A percentile compares a stretch with the other conserved stretches of the same genome.
phyloP scores from a whole-genome alignment of 2,797 vertebrate genomes.

The Chrosomus eos region DNA sequence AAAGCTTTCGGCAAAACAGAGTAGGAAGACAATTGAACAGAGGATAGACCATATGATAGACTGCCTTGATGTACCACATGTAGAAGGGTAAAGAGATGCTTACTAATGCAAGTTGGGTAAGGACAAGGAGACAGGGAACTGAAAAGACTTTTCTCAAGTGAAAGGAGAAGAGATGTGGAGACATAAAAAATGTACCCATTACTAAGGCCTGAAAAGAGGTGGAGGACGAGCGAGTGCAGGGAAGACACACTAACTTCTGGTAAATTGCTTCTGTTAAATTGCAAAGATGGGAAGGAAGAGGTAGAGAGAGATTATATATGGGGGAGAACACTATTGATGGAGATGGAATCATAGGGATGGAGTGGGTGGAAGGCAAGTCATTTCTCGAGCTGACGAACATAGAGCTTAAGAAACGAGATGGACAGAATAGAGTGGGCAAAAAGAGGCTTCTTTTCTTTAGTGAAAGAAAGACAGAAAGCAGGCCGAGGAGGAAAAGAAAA shows the following conservation, averaged over 20 bases:
- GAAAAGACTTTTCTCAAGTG: neutral
- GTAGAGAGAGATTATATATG: constrained; percentile 22
- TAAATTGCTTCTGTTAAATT: constrained; percentile 20
- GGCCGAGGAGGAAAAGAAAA: neutral
- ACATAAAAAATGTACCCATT: neutral
- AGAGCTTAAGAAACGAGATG: constrained; percentile 35
- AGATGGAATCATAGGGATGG: constrained; percentile 36
- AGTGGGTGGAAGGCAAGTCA: constrained; percentile 25
- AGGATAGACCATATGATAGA: constrained; percentile 23
- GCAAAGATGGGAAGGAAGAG: constrained; percentile 32
- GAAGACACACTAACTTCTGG: constrained; percentile 25
- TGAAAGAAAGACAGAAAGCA: constrained; percentile 25
- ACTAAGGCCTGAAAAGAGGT: constrained; percentile 40
- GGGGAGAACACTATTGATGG: constrained; percentile 33
- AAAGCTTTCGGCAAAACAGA: constrained; percentile 37
- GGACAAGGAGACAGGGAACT: neutral
- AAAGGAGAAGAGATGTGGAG: neutral
- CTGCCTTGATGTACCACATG: constrained; percentile 36
- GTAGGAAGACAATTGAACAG: constrained; percentile 4
- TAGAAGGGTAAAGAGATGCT: constrained; percentile 36
- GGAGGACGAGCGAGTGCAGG: neutral
- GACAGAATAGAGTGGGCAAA: constrained; percentile 33
- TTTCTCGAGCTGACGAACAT: constrained; percentile 28
- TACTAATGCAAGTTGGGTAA: constrained; percentile 56
- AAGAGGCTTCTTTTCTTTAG: constrained; percentile 19